A percentile compares a stretch with the other conserved stretches of the same genome.
Evolutionary conservation across 2,888 invertebrate species (phyloP).

Genomic region (Chirona hameri): DNA sequence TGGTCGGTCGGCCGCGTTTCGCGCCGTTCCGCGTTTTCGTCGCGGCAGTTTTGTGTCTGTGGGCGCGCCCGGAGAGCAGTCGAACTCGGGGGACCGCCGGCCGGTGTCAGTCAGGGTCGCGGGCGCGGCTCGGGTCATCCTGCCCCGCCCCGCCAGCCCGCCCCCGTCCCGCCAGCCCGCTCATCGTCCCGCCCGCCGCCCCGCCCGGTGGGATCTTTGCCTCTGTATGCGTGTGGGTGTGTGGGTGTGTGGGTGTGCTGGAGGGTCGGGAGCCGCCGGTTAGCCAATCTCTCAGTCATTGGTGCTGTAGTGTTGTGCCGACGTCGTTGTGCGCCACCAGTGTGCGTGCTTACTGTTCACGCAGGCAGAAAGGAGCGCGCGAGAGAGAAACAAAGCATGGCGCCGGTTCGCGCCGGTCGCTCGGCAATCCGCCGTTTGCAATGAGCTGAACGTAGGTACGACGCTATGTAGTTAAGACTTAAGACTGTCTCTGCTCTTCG

Average conservation of each 20-base stretch:
- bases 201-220: constrained; percentile 11
- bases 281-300: background rate
- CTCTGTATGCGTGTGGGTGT: background rate
- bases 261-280: background rate
- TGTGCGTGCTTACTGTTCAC: constrained; percentile 2
- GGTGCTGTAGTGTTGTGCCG: background rate
- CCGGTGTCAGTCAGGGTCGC: background rate
- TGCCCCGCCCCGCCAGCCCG: too few species aligned
- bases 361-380: background rate
- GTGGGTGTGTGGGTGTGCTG: background rate
- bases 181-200: background rate
- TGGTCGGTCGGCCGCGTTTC: background rate
- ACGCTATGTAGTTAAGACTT: too few species aligned
- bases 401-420: background rate
- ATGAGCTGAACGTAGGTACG: background rate
- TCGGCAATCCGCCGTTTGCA: background rate
- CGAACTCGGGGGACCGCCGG: background rate
- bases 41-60: background rate
- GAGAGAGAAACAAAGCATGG: background rate
- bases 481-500: too few species aligned
- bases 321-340: background rate
- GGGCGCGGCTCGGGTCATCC: background rate
- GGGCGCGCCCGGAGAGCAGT: background rate
- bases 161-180: too few species aligned
- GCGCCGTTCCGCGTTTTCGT: background rate